These are phyloP conservation scores for Caenorhabditis tropicalis DNA, from an alignment of 1,140 invertebrate species.

Conservation along the genomic window DNA sequence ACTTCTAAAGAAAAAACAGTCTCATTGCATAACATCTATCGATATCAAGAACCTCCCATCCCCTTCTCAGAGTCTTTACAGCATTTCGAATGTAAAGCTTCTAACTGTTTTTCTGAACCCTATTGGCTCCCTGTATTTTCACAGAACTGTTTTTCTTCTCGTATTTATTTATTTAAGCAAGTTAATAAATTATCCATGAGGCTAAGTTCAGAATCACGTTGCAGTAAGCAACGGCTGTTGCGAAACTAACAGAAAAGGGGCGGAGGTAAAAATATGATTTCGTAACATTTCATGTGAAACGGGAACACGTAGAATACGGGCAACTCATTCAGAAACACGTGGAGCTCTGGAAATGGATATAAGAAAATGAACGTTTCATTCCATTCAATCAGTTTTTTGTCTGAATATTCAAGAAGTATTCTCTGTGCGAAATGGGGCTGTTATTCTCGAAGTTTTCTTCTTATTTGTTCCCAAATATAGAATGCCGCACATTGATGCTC, in stretches of 20 bases:
- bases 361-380: neutral
- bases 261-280: neutral
- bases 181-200: neutral
- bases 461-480: slow-evolving; percentile 88
- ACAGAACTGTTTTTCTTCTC: neutral
- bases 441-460: slow-evolving; percentile 80
- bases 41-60: neutral
- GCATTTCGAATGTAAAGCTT: slow-evolving; percentile 21
- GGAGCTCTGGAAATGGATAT: neutral
- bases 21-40: slow-evolving; percentile 33
- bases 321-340: slow-evolving; percentile 30
- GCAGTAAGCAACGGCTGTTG: neutral
- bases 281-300: neutral
- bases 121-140: slow-evolving; percentile 25
- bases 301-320: neutral
- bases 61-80: neutral
- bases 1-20: neutral
- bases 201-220: neutral
- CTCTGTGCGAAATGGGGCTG: slow-evolving; percentile 74
- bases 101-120: neutral
- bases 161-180: slow-evolving; percentile 21
- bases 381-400: neutral
- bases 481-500: slow-evolving; percentile 98
- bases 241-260: neutral
- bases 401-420: neutral